A percentile compares a stretch with the other conserved stretches of the same genome.
Evolutionary conservation across 2,113 vertebrate species (phyloP).

Genomic region (Cranoglanis bouderius): DNA sequence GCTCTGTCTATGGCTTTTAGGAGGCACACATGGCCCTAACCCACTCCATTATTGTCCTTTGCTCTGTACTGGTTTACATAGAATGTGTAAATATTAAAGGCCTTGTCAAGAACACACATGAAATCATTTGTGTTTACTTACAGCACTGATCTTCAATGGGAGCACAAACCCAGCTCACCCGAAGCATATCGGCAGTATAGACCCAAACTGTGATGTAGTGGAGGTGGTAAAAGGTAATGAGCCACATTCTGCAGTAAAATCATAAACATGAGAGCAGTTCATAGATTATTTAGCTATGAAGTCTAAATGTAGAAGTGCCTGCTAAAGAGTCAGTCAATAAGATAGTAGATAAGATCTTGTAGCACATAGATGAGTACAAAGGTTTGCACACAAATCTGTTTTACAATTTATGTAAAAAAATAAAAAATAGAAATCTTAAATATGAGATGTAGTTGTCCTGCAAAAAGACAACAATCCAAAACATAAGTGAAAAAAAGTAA

Average conservation of each 20-base stretch:
- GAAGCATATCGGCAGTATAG: slow-evolving; percentile 95
- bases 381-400: neutral
- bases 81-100: slow-evolving; percentile 10
- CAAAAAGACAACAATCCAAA: too few species aligned
- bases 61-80: neutral
- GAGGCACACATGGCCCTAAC: neutral
- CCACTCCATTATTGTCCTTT: neutral
- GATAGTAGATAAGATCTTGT: neutral
- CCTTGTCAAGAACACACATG: neutral
- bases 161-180: slow-evolving; percentile 85
- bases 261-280: neutral
- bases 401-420: neutral
- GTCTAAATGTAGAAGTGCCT: neutral
- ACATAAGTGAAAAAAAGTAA: too few species aligned
- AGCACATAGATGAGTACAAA: neutral
- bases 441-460: neutral
- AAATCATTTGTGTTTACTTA: slow-evolving; percentile 7
- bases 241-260: neutral
- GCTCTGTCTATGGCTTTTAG: neutral
- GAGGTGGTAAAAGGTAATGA: slow-evolving; percentile 89
- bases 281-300: neutral
- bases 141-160: slow-evolving; percentile 92
- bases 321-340: neutral
- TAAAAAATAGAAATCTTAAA: neutral
- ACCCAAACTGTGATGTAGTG: slow-evolving; percentile 92